Evolutionary conservation across 2,888 invertebrate species (phyloP).

Genomic region (Hirtodrosophila trivittata): DNA sequence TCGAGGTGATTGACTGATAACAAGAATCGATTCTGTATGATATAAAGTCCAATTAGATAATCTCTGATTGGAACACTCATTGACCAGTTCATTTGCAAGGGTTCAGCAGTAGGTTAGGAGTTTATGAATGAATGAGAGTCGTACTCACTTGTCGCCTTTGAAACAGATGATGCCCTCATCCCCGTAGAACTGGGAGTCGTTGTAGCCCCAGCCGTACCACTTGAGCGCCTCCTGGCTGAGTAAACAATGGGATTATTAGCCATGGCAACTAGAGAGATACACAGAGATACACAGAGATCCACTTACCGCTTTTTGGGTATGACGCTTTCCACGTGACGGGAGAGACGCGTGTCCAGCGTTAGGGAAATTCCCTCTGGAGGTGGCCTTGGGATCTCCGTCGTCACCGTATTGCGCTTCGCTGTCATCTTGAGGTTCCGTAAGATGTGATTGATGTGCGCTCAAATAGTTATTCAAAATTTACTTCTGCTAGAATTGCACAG

Average conservation of each 20-base stretch:
- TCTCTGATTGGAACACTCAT: too few relatives aligned
- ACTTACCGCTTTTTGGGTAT: slow-evolving; percentile 82
- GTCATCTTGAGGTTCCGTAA: slow-evolving; percentile 33
- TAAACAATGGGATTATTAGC: background rate
- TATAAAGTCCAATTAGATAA: too few relatives aligned
- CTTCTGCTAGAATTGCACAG: slow-evolving; percentile 40
- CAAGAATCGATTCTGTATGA: too few relatives aligned
- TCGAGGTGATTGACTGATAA: too few relatives aligned
- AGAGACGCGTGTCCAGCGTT: slow-evolving; percentile 76
- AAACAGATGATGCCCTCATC: slow-evolving; percentile 88
- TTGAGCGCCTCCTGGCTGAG: slow-evolving; percentile 94
- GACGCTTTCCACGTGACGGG: slow-evolving; percentile 78
- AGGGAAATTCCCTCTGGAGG: slow-evolving; percentile 47
- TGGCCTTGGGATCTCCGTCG: slow-evolving; percentile 52
- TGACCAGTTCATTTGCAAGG: too few relatives aligned
- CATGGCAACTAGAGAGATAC: too few relatives aligned
- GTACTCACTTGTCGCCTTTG: slow-evolving; percentile 91
- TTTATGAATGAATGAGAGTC: too few relatives aligned
- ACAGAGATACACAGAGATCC: background rate
- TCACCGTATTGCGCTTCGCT: slow-evolving; percentile 57
- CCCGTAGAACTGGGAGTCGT: slow-evolving; percentile 93
- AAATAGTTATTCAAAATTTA: background rate
- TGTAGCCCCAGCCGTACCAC: slow-evolving; percentile 99
- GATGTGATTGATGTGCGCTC: slow-evolving; percentile 13
- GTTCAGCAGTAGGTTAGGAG: too few relatives aligned